phyloP scores from a whole-genome alignment of 2,888 invertebrate species.

The Diplolepis rosae region DNA sequence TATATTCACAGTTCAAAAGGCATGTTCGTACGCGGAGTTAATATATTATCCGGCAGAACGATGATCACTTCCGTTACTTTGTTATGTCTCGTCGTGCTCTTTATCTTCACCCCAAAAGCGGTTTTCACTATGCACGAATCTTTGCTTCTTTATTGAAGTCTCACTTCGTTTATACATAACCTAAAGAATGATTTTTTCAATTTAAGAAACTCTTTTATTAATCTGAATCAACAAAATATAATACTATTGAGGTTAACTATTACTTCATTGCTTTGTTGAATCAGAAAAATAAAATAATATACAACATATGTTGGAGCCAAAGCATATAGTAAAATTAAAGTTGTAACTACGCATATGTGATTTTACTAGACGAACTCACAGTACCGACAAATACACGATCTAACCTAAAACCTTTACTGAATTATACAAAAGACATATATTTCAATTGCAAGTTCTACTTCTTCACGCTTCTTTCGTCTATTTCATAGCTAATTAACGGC shows the following conservation, averaged over 20 bases:
- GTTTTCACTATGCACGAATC: background rate
- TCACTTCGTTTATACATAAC: background rate
- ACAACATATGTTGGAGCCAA: background rate
- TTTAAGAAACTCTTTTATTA: too few species aligned
- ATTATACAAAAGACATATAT: background rate
- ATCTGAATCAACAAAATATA: background rate
- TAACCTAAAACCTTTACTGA: too few species aligned
- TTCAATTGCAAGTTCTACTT: background rate
- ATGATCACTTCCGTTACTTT: constrained; percentile 25
- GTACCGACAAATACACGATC: background rate
- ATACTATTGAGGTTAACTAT: background rate
- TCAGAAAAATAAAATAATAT: background rate
- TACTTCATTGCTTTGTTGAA: background rate
- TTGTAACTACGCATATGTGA: background rate
- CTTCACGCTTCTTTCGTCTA: background rate
- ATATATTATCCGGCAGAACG: constrained; percentile 10
- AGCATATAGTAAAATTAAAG: background rate
- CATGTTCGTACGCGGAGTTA: constrained; percentile 12
- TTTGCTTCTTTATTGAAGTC: background rate
- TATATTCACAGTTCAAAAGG: constrained; percentile 29
- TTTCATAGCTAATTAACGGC: background rate
- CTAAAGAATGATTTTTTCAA: background rate
- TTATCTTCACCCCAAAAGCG: background rate
- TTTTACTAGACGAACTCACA: too few species aligned
- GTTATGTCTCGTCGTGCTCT: background rate